These are phyloP conservation scores for Apomyelois bistriatella DNA, from an alignment of 2,888 invertebrate genomes.

Conservation along the genomic window DNA sequence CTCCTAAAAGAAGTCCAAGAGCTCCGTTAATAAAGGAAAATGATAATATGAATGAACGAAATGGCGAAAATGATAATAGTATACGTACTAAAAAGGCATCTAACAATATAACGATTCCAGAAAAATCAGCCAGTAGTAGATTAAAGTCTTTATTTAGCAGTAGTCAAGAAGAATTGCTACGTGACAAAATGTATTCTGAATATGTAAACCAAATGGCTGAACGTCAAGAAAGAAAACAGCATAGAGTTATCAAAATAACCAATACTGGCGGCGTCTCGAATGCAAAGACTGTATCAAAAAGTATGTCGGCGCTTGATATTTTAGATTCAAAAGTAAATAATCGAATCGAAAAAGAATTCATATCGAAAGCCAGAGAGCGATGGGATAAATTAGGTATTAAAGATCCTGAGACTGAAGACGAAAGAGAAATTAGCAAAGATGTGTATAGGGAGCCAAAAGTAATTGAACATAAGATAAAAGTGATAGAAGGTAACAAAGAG, in stretches of 20 bases:
- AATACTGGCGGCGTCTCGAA: conserved; percentile 58
- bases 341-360: conserved; percentile 87
- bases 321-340: conserved; percentile 67
- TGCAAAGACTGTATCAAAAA: conserved; percentile 50
- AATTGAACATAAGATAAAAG: conserved; percentile 76
- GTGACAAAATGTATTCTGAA: conserved; percentile 91
- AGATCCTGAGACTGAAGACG: conserved; percentile 83
- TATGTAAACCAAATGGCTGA: conserved; percentile 89
- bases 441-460: conserved; percentile 65
- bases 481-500: conserved; percentile 83
- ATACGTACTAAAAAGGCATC: not conserved
- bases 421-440: conserved; percentile 56
- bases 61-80: conserved; percentile 46
- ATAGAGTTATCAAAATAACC: conserved; percentile 90
- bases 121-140: conserved; percentile 39
- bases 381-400: conserved; percentile 84
- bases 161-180: conserved; percentile 86
- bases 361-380: conserved; percentile 86
- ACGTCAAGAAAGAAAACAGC: conserved; percentile 87
- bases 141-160: conserved; percentile 69
- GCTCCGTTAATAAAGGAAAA: conserved; percentile 64
- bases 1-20: conserved; percentile 48
- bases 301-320: conserved; percentile 53
- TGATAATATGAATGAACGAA: conserved; percentile 26
- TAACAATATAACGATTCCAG: conserved; percentile 29